Base-by-base conservation (phyloP, 2,888 invertebrate genomes). In the Lasioglossum figueresi region DNA sequence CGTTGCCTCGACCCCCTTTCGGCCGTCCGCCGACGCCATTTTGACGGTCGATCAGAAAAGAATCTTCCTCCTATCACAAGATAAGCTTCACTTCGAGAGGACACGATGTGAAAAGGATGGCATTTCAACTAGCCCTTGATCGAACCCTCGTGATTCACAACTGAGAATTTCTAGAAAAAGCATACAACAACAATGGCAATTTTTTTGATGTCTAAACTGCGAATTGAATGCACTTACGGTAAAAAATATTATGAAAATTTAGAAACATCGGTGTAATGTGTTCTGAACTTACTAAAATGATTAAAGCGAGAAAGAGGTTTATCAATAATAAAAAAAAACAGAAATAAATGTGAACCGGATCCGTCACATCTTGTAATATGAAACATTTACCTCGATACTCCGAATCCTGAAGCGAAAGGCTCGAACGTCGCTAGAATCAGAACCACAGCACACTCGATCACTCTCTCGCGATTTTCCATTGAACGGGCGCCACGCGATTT, bases 371-470 rank as follows among this genome's bases (percentile, higher is more conserved):
- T 66, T 68, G 10, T 56, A 5, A 45, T 78, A n/a, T 23, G 37
- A 68, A 68, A 72, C 76, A 27, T 83, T 83, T 83, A 84, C 84
- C 84, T 83, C 31, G 43, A 34, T 37, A 52, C 66, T 76, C 56
- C 52, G 34, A 34, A 31, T 23, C 10, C n/a, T 12, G 19, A 31
- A 48, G 43, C 63, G 14, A 34, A 43, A 71, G 78, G 70, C n/a
- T 19, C 40, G 10, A 14, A 34, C n/a, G n/a, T 34, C 31, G 34
- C 23, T 6, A 0, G 27, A 27, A 48, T n/a, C 72, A 19, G 19
- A 59, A 59, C 59, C 59, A 45, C 68, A 23, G 10, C 23, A 52
- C 52, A 52, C 23, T 23, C 10, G 23, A 52, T 10, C 23, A 52
- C 23, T 73, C n/a, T 82, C 12, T 19, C 76, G 37, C 45, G 77